A percentile compares a stretch with the other conserved stretches of the same genome.
These are phyloP conservation scores for Ladona fulva DNA, from an alignment of 1,140 invertebrate species.

Conservation along the genomic window DNA sequence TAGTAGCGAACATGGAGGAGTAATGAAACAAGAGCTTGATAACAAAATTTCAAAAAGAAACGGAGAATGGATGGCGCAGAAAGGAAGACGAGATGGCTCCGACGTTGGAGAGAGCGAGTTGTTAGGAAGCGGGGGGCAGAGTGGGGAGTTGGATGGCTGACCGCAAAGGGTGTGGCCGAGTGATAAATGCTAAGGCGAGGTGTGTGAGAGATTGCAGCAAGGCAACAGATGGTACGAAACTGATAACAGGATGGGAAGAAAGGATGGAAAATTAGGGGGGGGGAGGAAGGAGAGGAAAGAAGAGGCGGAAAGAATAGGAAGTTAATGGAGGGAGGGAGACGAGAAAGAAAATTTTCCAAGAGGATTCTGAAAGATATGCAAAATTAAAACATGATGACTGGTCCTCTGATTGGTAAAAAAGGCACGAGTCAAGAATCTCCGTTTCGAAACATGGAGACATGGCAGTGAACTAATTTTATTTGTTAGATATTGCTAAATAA, in stretches of 20 bases:
- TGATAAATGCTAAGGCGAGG: constrained; percentile 4
- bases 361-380: not conserved
- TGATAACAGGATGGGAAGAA: not conserved
- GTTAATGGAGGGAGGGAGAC: not conserved
- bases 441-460: no score
- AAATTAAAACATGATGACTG: not conserved
- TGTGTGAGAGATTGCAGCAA: not conserved
- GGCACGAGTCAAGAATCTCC: not conserved
- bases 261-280: not conserved
- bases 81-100: no score
- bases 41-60: no score
- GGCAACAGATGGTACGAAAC: not conserved
- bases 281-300: not conserved
- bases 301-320: not conserved
- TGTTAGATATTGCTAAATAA: no score
- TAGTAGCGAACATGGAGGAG: no score
- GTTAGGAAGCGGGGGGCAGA: not conserved
- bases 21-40: no score
- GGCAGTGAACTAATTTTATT: no score
- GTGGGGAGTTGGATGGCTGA: not conserved
- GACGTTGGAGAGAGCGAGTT: not conserved
- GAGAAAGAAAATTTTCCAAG: no score
- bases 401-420: not conserved
- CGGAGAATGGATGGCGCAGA: not conserved
- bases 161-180: not conserved